phyloP scores from a whole-genome alignment of 2,797 vertebrate species.

The Hirundo rustica region DNA sequence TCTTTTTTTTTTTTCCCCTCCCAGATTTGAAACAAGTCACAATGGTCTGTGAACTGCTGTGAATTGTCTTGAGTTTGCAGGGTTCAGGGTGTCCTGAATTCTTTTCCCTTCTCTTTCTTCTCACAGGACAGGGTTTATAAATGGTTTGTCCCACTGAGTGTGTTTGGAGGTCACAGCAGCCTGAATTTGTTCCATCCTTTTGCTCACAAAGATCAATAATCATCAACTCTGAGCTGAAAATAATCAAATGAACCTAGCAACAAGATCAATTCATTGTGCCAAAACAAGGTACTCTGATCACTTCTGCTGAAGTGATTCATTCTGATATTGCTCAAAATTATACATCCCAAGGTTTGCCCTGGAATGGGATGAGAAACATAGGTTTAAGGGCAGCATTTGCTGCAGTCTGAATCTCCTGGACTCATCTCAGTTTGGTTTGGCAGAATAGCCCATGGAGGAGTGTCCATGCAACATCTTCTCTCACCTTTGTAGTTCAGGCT shows the following conservation, averaged over 20 bases:
- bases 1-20: too few relatives aligned
- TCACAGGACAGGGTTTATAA: not conserved
- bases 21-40: not conserved
- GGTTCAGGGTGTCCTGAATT: not conserved
- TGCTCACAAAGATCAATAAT: not conserved
- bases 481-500: not conserved
- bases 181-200: not conserved
- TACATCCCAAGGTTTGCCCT: not conserved
- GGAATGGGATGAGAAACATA: not conserved
- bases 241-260: not conserved
- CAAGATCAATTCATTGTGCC: not conserved
- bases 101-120: not conserved
- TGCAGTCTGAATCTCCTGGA: not conserved
- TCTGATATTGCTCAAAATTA: not conserved
- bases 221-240: not conserved
- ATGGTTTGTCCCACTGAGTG: rapidly evolving
- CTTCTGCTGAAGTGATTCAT: not conserved
- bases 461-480: not conserved
- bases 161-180: not conserved
- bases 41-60: rapidly evolving
- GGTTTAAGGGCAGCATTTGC: not conserved
- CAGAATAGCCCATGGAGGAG: rapidly evolving
- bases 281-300: not conserved
- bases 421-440: not conserved
- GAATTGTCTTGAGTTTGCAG: not conserved